Percentiles rank a stretch among this genome's conserved stretches.
phyloP scores from a whole-genome alignment of 2,113 vertebrate species.

The Prochilodus magdalenae region DNA sequence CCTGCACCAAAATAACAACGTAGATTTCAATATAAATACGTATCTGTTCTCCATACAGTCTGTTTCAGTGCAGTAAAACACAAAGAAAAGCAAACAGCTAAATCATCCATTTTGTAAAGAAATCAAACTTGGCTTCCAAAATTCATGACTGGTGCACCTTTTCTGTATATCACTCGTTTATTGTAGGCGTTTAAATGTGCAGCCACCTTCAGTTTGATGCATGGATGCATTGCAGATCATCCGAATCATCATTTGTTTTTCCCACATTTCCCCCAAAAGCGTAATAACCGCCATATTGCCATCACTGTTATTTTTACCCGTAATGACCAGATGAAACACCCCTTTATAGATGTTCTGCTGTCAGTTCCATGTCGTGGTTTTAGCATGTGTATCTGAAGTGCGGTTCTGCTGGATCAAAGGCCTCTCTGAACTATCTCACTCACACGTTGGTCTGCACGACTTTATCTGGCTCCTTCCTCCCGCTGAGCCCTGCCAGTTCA shows the following conservation, averaged over 20 bases:
- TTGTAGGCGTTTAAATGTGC: too few species aligned
- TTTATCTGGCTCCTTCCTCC: constrained; percentile 42
- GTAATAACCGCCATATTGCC: constrained; percentile 18
- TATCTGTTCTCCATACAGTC: too few species aligned
- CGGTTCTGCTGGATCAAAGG: constrained; percentile 48
- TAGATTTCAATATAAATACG: too few species aligned
- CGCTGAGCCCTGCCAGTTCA: constrained; percentile 70
- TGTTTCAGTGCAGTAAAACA: too few species aligned
- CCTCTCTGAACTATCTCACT: constrained; percentile 49
- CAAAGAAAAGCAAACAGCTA: too few species aligned
- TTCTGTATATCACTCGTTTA: too few species aligned
- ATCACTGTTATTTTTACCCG: constrained; percentile 23
- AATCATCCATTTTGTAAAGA: too few species aligned
- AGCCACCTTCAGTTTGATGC: background rate
- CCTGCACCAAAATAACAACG: too few species aligned
- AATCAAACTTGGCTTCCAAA: too few species aligned
- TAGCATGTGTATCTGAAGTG: constrained; percentile 33
- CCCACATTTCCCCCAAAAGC: background rate
- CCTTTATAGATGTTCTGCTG: constrained; percentile 20
- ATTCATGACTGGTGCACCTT: too few species aligned
- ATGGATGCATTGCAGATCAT: background rate
- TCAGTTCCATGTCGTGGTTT: constrained; percentile 20
- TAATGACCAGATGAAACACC: constrained; percentile 17
- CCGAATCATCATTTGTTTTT: background rate
- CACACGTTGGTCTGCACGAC: constrained; percentile 38